Evolutionary conservation across 2,797 vertebrate genomes (phyloP), one percentile per base, ranked within the genome.

Genomic region (Pangasius krempfi): DNA sequence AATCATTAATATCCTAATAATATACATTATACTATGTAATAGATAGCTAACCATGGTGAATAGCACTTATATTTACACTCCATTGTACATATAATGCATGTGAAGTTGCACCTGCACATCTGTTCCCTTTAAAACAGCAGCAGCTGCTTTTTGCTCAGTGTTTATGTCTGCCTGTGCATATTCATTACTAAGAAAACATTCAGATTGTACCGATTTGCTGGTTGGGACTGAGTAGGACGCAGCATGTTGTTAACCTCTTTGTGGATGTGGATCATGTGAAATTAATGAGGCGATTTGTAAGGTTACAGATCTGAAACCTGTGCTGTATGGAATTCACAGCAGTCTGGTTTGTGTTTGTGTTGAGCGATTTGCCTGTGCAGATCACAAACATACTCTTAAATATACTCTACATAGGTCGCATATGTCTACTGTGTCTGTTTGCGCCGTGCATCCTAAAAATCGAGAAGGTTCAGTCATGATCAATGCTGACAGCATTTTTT

Each of bases 261-360:
- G 33, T 33, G 33, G 79, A 70, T 79, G 86, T 27, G 30, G 64
- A 87, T 44, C 75, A 50, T 25, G 76, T 47, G 66, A 64, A 73
- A 89, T 83, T 40, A 89, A 83, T 72, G 54, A 88, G 73, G 44
- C 62, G 66, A 86, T 79, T 64, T 33, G 40, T 52, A 27, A 78
- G 47, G 50, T 30, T 52, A 40, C 66, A 56, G 20, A 8, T 75
- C 40, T 73, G 50, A 86, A 44, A 47, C 2, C 27, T 86, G 60
- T 22, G 44, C 50, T n/a, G 62, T 70, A 50, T 58, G 64, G n/a
- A 37, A 72, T 60, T 25, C 56, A 40, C 22, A 8, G 3, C 80
- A 62, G 37, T 44, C 80, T 47, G 80, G 25, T 18, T 73, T 47
- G 81, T 25, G 47, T 16, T 72, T 40, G 60, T 47, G 60, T 5